Conservation (phyloP, 2,888 invertebrate genomes). For the Onchidella celtica region DNA sequence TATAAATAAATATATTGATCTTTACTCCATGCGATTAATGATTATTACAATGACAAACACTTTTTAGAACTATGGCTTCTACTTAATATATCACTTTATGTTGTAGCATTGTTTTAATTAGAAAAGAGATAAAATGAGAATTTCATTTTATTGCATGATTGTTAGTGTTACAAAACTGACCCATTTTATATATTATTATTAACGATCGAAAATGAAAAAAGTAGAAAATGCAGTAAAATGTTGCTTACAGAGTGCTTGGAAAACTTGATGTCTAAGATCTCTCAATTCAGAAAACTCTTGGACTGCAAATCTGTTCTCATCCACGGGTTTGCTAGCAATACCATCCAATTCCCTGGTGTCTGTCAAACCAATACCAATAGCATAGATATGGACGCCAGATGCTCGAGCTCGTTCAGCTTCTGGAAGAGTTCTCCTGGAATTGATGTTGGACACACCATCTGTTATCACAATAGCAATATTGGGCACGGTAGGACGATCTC, state of each 20-base stretch:
- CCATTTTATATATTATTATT: no score
- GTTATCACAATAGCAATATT: slow-evolving; percentile 74
- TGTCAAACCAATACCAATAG: slow-evolving; percentile 66
- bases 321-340: slow-evolving; percentile 67
- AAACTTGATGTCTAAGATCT: slow-evolving; percentile 59
- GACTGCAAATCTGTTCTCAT: slow-evolving; percentile 65
- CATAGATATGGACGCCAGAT: slow-evolving; percentile 63
- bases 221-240: no score
- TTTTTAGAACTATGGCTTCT: no score
- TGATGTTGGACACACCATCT: slow-evolving; percentile 76
- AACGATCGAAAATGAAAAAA: no score
- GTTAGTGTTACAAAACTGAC: no score
- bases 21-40: no score
- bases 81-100: no score
- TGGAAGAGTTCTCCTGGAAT: slow-evolving; percentile 65
- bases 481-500: slow-evolving; percentile 66
- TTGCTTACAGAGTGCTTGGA: slow-evolving; percentile 54
- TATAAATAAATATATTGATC: no score
- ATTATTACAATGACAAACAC: no score
- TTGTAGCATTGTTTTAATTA: not conserved
- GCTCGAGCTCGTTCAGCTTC: slow-evolving; percentile 64
- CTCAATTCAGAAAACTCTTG: slow-evolving; percentile 65
- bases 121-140: not conserved
- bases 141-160: no score
- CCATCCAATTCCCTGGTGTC: slow-evolving; percentile 70